Evolutionary conservation across 2,888 invertebrate species (phyloP).

Genomic region (Caenorhabditis sp.): DNA sequence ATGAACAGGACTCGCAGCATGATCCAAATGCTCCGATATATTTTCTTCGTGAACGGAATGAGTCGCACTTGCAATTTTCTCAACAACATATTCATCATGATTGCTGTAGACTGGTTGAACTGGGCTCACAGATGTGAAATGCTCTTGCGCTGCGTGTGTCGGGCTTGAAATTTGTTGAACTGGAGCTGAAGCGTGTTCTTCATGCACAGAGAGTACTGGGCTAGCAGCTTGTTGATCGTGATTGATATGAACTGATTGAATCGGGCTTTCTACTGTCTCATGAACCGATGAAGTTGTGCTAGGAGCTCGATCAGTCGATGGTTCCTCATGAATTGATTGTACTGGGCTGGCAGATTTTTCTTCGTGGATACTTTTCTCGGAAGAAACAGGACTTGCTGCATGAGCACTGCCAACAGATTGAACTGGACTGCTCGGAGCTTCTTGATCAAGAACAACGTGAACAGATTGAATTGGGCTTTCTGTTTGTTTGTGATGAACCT

Average conservation of each 20-base stretch:
- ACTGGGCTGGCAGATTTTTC: conserved; percentile 1
- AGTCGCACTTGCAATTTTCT: too few relatives aligned
- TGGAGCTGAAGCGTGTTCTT: neutral
- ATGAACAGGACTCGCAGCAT: conserved; percentile 6
- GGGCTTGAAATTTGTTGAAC: neutral
- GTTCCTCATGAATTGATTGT: neutral
- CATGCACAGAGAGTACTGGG: neutral
- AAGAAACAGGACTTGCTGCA: neutral
- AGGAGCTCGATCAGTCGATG: neutral
- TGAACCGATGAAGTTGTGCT: too few relatives aligned
- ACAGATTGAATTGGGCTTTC: conserved; percentile 2
- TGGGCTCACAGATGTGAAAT: neutral
- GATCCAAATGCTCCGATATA: neutral
- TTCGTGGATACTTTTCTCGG: neutral
- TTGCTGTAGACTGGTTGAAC: neutral
- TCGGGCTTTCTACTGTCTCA: neutral
- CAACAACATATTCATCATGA: too few relatives aligned
- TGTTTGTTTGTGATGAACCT: neutral
- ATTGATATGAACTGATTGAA: neutral
- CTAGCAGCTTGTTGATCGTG: neutral
- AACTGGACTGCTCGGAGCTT: neutral
- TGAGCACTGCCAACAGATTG: neutral
- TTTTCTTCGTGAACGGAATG: neutral
- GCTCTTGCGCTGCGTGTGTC: neutral
- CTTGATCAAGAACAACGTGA: neutral